Evolutionary conservation across 2,888 invertebrate species (phyloP), one percentile per base, ranked within the genome.

Genomic region (Meiosimyza platycephala): DNA sequence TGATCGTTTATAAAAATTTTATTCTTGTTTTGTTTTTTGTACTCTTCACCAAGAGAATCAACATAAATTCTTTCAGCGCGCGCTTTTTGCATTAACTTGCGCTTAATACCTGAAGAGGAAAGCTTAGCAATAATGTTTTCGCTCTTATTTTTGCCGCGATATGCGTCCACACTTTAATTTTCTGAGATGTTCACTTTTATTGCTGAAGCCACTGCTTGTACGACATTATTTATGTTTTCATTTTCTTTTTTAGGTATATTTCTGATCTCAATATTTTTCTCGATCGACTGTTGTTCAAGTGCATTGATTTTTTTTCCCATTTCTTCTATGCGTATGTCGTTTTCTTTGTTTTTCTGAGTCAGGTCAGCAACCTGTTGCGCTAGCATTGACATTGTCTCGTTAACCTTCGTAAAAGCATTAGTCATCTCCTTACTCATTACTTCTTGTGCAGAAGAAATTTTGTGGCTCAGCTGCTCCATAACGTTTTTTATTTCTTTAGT

Each of bases 291-390:
- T 16, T 63, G 48, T 22, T 64, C 64, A 50, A 64, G 48, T 11
- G 28, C 50, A 50, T 64, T 64, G 11, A 64, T 50, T 50, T 64
- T 64, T 13, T 22, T 50, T 64, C n/a, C n/a, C 64, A n/a, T 48
- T 47, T 16, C 28, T 7, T 9, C 13, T 18, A 11, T 51, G 50
- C 16, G 50, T 28, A 18, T 50, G 11, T 64, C 64, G 12, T 64
- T 64, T 50, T 64, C 64, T 48, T 48, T 18, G 28, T 64, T 64
- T 50, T 50, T 22, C 11, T 9, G 6, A 12, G 47, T 9, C 1
- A 63, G 48, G 13, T 48, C 63, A n/a, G n/a, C n/a, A n/a, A 48
- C 6, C 50, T 63, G 15, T 16, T 16, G 47, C 22, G 48, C 22
- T 64, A 64, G 22, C 48, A 28, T 50, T 22, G 22, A 15, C 50